Conservation (phyloP, 2,113 vertebrate genomes). For the Dendrocopos noguchii region DNA sequence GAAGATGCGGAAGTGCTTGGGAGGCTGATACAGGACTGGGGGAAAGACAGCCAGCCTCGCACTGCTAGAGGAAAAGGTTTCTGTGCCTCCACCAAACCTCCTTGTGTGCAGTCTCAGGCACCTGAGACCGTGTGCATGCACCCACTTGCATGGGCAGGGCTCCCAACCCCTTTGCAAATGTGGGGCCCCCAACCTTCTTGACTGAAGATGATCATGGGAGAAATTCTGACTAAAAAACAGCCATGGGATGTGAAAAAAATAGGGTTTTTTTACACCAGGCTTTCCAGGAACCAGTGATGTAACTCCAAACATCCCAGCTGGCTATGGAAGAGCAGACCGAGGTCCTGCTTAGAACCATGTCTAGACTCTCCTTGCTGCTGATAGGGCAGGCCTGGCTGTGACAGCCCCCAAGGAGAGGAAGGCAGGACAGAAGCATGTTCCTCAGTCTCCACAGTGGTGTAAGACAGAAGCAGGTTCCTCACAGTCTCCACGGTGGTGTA, state of each 20-base stretch:
- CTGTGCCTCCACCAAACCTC: neutral
- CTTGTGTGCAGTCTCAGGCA: neutral
- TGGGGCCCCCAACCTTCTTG: neutral
- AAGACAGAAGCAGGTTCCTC: neutral
- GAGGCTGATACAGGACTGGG: neutral
- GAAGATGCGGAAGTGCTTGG: neutral
- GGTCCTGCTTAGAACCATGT: fast-evolving
- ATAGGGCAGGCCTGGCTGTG: neutral
- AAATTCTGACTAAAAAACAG: neutral
- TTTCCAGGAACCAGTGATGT: neutral
- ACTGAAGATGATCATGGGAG: neutral
- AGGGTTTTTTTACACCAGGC: neutral
- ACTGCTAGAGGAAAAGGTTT: neutral
- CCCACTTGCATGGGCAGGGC: fast-evolving
- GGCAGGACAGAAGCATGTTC: neutral
- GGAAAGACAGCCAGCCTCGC: neutral
- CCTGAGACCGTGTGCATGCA: fast-evolving
- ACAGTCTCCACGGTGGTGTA: fast-evolving
- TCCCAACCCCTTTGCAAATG: neutral
- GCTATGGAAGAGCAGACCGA: neutral
- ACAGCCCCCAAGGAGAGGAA: neutral
- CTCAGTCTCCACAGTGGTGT: fast-evolving
- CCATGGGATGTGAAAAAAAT: neutral
- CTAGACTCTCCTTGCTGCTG: neutral
- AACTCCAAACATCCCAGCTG: neutral